Evolutionary conservation across 1,140 invertebrate species (phyloP).

Genomic region (Amphibalanus amphitrite): DNA sequence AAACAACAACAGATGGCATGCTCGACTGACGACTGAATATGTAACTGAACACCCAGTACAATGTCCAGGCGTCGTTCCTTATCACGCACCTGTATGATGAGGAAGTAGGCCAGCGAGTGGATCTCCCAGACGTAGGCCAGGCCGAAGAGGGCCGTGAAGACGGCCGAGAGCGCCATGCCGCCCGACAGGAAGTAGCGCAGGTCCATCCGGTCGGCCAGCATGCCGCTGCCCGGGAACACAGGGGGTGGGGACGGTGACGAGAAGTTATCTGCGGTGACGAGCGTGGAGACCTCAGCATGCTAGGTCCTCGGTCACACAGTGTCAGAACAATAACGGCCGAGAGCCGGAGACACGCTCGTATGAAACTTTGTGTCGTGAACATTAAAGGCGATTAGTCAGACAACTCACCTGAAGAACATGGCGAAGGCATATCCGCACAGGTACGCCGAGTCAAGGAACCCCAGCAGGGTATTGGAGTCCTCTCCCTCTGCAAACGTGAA

Average conservation of each 20-base stretch:
- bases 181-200: constrained; percentile 73
- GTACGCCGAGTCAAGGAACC: constrained; percentile 76
- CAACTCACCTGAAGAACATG: constrained; percentile 70
- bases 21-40: no score
- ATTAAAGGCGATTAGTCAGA: no score
- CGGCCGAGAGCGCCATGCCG: constrained; percentile 75
- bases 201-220: constrained; percentile 77
- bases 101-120: constrained; percentile 64
- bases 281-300: no score
- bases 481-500: constrained; percentile 39
- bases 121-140: constrained; percentile 62
- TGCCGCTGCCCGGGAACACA: constrained; percentile 38
- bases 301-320: no score
- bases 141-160: constrained; percentile 76
- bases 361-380: not conserved
- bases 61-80: no score
- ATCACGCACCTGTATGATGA: constrained; percentile 64
- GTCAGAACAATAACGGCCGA: not conserved
- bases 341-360: no score
- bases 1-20: no score
- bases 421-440: constrained; percentile 79
- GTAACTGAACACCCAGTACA: no score
- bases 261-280: no score
- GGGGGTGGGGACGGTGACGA: not conserved
- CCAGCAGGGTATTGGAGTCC: constrained; percentile 66